Base-by-base conservation (phyloP, 2,797 vertebrate genomes). In the Cuculus canorus region DNA sequence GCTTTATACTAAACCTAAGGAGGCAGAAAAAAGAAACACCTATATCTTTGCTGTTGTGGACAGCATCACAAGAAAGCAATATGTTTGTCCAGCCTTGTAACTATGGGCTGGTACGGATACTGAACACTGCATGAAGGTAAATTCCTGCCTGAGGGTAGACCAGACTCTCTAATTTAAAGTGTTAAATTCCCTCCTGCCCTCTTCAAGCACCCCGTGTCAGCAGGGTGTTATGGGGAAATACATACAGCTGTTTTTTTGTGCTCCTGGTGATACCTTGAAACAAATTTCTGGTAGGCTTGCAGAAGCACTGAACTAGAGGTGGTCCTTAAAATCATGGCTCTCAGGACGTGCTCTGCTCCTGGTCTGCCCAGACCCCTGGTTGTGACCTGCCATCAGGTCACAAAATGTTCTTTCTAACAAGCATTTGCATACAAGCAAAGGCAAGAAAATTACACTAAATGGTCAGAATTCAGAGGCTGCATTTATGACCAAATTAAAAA, bases 201-300 rank as follows among this genome's bases (percentile, higher is more conserved):
- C 52, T 50, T 64, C 37, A 61, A 53, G 32, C 23, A 65, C 24
- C 45, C 10, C n/a, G 11, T 1, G 2, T 12, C 35, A 30, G 47
- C 45, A 75, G 14, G 15, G 33, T 17, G 32, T 57, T 80, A 30
- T 0, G 7, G 52, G 59, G 59, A 63, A 64, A 64, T 19, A 22
- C 0, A 0, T 24, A 21, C 0, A 1, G 16, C 9, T 64, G 27
- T 5, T 23, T 66, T 61, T 64, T 32, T n/a, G n/a, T n/a, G n/a
- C n/a, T n/a, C n/a, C n/a, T n/a, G n/a, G 11, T 52, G 30, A 4
- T 8, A 47, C 7, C 41, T 53, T 39, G 11, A 76, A 70, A 83
- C 5, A 13, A 11, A 30, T 60, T 73, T 16, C 41, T 37, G 6
- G 11, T 16, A 61, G n/a, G 23, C 21, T 27, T 66, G 19, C 23